phyloP scores from a whole-genome alignment of 2,797 vertebrate species.

The Monodelphis domestica region DNA sequence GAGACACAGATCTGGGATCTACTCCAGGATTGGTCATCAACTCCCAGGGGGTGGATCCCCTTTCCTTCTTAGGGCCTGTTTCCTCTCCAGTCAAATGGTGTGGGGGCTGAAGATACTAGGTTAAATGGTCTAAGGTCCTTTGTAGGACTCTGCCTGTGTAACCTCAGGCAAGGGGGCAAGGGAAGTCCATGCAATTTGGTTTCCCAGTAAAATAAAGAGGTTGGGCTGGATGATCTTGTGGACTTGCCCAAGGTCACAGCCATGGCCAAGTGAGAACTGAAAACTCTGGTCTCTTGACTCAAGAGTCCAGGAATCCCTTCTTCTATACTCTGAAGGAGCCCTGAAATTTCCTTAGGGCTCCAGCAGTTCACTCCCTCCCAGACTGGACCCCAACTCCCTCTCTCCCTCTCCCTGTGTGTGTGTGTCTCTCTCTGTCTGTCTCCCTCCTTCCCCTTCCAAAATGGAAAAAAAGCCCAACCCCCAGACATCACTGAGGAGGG shows the following conservation, averaged over 20 bases:
- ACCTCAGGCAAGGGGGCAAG: neutral
- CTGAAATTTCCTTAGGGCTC: neutral
- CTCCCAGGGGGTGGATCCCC: neutral
- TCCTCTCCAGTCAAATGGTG: neutral
- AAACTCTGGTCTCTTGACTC: neutral
- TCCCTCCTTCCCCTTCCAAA: neutral
- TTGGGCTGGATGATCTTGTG: neutral
- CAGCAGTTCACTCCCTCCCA: neutral
- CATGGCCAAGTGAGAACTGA: neutral
- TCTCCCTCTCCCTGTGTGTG: too few relatives aligned
- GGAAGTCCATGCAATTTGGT: neutral
- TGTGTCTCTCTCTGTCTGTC: too few relatives aligned
- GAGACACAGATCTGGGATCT: neutral
- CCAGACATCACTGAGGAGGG: neutral
- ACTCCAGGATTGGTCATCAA: neutral
- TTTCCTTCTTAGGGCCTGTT: neutral
- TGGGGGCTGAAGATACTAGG: neutral
- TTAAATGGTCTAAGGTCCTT: neutral
- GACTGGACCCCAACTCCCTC: too few relatives aligned
- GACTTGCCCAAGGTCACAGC: neutral
- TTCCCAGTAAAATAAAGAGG: neutral
- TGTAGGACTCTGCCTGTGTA: neutral
- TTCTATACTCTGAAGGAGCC: neutral
- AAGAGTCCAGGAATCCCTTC: neutral
- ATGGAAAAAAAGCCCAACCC: neutral